phyloP scores from a whole-genome alignment of 2,797 vertebrate species.

The Tympanoctomys barrerae region DNA sequence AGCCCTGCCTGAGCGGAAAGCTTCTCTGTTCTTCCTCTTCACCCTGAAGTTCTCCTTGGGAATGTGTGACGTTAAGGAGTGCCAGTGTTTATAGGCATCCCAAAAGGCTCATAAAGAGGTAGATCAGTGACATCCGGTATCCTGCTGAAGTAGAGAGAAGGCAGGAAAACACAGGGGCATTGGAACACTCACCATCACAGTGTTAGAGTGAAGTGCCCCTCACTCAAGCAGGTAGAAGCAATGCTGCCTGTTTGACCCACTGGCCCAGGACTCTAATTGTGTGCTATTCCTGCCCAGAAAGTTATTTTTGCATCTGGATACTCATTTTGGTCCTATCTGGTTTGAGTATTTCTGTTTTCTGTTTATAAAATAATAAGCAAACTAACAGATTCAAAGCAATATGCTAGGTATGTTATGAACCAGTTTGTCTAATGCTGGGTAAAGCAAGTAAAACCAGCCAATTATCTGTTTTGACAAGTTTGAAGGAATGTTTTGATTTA shows the following conservation, averaged over 20 bases:
- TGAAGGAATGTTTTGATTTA: neutral
- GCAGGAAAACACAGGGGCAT: neutral
- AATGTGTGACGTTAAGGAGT: neutral
- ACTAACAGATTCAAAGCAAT: neutral
- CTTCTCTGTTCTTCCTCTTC: neutral
- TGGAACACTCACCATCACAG: neutral
- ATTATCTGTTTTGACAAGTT: neutral
- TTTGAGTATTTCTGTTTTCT: neutral
- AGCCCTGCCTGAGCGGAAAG: neutral
- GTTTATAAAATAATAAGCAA: neutral
- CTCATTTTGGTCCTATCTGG: neutral
- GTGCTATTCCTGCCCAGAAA: rapidly evolving
- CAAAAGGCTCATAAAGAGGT: neutral
- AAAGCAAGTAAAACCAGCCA: neutral
- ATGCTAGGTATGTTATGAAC: neutral
- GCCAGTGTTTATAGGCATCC: neutral
- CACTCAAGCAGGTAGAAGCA: neutral
- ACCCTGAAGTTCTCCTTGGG: neutral
- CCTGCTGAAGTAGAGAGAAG: neutral
- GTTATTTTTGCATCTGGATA: neutral
- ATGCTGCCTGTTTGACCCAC: neutral
- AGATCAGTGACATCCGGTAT: neutral
- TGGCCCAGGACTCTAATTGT: rapidly evolving
- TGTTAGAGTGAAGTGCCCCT: neutral
- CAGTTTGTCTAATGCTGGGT: neutral